These are phyloP conservation scores for Himalopsyche phryganea DNA, from an alignment of 1,140 invertebrate species.

Conservation along the genomic window DNA sequence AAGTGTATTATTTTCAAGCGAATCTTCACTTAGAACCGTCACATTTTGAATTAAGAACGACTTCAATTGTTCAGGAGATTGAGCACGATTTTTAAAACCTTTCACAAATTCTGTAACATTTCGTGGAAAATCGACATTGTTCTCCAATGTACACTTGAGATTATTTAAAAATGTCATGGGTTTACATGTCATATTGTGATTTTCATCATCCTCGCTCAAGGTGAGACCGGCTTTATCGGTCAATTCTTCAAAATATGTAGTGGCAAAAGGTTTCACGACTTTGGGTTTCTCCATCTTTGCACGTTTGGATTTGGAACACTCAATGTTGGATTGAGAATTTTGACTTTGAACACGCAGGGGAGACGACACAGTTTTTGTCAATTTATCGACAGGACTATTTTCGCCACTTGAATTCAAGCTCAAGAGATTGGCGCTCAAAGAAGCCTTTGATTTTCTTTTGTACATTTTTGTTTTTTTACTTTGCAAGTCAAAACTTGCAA, in stretches of 20 bases:
- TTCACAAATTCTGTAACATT: conserved; percentile 42
- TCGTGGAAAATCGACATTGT: conserved; percentile 44
- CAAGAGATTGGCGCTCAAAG: not conserved
- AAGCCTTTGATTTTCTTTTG: conserved; percentile 20
- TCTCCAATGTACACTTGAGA: conserved; percentile 44
- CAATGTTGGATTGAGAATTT: not conserved
- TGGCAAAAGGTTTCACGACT: conserved; percentile 19
- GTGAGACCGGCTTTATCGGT: conserved; percentile 18
- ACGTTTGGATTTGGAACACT: conserved; percentile 13
- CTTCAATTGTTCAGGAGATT: conserved; percentile 40
- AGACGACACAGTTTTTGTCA: conserved; percentile 4
- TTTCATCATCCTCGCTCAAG: conserved; percentile 1
- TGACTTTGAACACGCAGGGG: not conserved
- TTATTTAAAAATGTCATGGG: conserved; percentile 40
- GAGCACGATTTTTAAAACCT: conserved; percentile 41
- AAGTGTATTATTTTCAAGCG: conserved; percentile 34
- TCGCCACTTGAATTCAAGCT: not conserved
- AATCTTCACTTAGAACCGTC: conserved; percentile 35
- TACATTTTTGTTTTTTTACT: conserved; percentile 13
- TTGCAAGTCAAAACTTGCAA: not conserved
- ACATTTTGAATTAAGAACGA: conserved; percentile 47
- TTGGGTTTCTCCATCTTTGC: conserved; percentile 8
- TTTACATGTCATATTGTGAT: conserved; percentile 31
- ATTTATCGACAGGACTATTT: conserved; percentile 14
- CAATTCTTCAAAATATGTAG: conserved; percentile 26